These are phyloP conservation scores for Diaprepes abbreviatus DNA, from an alignment of 2,888 invertebrate genomes.

Conservation along the genomic window DNA sequence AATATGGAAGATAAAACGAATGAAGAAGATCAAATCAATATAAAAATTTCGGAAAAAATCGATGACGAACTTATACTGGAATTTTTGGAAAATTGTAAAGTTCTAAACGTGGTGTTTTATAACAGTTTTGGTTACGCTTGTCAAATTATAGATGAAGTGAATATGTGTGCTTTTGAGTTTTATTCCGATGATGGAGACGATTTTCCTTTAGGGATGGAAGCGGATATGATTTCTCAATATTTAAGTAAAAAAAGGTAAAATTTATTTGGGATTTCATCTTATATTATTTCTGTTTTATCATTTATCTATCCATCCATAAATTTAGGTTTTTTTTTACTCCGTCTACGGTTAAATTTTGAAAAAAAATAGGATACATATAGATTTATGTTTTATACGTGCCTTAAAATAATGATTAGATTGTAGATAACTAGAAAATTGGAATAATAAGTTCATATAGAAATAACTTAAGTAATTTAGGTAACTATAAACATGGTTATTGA, in stretches of 20 bases:
- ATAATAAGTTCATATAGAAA: no score
- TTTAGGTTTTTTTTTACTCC: no score
- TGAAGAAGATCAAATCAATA: slow-evolving; percentile 9
- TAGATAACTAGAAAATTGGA: no score
- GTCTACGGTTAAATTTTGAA: no score
- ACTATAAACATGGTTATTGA: no score
- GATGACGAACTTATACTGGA: slow-evolving; percentile 63
- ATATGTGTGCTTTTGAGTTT: slow-evolving; percentile 56
- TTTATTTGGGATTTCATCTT: no score
- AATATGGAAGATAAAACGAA: neutral
- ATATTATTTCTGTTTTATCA: no score
- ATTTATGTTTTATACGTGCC: no score
- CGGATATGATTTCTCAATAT: slow-evolving; percentile 61
- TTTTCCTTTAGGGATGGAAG: slow-evolving; percentile 66
- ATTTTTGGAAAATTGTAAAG: slow-evolving; percentile 59
- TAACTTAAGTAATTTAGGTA: no score
- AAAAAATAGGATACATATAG: no score
- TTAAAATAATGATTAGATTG: no score
- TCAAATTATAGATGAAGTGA: slow-evolving; percentile 64
- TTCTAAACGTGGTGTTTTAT: slow-evolving; percentile 64
- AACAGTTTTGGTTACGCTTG: slow-evolving; percentile 64
- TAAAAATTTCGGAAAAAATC: slow-evolving; percentile 60
- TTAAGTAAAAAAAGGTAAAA: slow-evolving; percentile 55
- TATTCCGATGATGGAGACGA: slow-evolving; percentile 59
- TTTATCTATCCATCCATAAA: no score